Evolutionary conservation across 2,888 invertebrate species (phyloP), one percentile per base, ranked within the genome.

Genomic region (Chrysotoxum bicinctum): DNA sequence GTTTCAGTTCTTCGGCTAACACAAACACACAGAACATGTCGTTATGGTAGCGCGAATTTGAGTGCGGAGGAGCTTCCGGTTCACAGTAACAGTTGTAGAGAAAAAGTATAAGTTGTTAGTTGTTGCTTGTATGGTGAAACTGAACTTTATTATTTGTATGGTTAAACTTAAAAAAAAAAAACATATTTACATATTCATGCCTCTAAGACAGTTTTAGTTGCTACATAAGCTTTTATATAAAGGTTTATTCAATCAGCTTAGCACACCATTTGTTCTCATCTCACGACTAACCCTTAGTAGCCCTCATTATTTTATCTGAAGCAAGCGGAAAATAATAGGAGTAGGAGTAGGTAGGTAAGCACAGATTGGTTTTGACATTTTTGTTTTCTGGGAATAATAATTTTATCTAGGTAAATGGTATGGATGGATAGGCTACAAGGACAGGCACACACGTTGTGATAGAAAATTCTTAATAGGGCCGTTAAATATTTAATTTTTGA

Each of bases 401-500:
- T 35, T 12, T 3, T 37, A 43, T n/a, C 8, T 16, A 40, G 40
- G n/a, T 40, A 40, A 40, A 40, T n/a, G n/a, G 7, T 40, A n/a
- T 40, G 14, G 14, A 2, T 14, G 6, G 14, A 6, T n/a, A 12
- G n/a, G 16, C 14, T 45, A 45, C 26, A 45, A 45, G 30, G 37
- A 68, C 12, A 26, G 30, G 40, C 16, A 69, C 69, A 69, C 40
- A 54, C 40, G 54, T 21, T 12, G 45, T 56, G 64, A 56, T 62
- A 68, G 54, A 45, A 68, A 62, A 54, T 78, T 52, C 54, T 40
- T 62, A 54, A 74, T 62, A 54, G 72, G n/a, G 64, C 16, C 40
- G 72, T 74, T 83, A 69, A 83, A 83, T 83, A 83, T 78, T 83
- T 83, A 78, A 78, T 78, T 69, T 77, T 69, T 69, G 54, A 73